Base-by-base conservation (phyloP, 2,888 invertebrate genomes). In the Rhagonycha fulva region DNA sequence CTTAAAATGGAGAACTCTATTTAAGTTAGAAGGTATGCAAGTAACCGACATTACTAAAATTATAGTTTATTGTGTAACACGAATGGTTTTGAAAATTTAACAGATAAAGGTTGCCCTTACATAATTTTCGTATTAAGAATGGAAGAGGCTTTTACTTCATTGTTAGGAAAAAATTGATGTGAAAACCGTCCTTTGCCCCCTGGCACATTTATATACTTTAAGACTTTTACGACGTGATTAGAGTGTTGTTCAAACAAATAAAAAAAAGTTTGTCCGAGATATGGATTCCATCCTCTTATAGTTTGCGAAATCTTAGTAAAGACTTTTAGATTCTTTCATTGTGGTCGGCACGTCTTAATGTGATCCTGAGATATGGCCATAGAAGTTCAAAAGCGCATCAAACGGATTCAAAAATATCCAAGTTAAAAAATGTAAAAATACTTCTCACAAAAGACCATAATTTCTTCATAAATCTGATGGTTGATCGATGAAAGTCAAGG, bases 31-130 rank as follows among this genome's bases (percentile, higher is more conserved):
- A 74, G 74, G 74, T 74, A 74, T 69, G 74, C 69, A 75, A 76
- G 72, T 72, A 69, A 72, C 74, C 68, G 71, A 78, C 78, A 78
- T 74, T 76, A 69, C 74, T 63, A 62, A 74, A 78, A 78, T 76
- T 76, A 76, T 78, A 72, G 74, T 76, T 76, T 76, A 78, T 78
- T 76, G 47, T 73, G 30, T 71, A 62, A 74, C 67, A 62, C 67
- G 72, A 30, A 63, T 72, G 76, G 67, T 76, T 76, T 73, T 67
- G 28, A 66, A 68, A 68, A 62, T 63, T 72, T 61, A 75, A 68
- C 47, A 47, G n/a, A 47, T 47, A 47, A 47, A 47, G 47, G 47
- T 47, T n/a, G 47, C 47, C 47, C 47, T 7, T 47, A 47, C 47
- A n/a, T 47, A 47, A 47, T 47, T 47, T 47, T 47, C 47, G 47